Base-by-base conservation (phyloP, 2,113 vertebrate genomes). In the Myotis yumanensis region DNA sequence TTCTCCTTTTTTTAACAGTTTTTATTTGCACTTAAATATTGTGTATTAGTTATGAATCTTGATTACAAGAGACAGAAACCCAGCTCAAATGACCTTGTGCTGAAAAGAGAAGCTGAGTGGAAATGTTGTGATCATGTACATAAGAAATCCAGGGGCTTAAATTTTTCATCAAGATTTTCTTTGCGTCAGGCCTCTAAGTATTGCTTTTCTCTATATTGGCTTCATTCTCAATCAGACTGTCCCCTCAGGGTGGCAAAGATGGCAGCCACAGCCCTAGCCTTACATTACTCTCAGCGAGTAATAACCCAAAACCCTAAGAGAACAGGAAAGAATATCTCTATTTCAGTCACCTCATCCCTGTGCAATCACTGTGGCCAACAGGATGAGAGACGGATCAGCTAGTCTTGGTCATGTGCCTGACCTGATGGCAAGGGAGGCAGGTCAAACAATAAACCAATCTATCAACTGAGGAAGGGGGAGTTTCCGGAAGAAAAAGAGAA, bases 31-130 rank as follows among this genome's bases (percentile, higher is more conserved):
- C 12, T 71, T 68, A 66, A 48, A 66, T 46, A 69, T 28, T 32
- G 2, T 16, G 2, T 59, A n/a, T 87, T 89, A 59, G 15, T 81
- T 73, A 64, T 69, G 35, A 87, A 66, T 77, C 57, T 90, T 91
- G n/a, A 86, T 91, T 68, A 52, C 11, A 89, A 76, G 32, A 80
- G 17, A 77, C 46, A 91, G 80, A 95, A 96, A 73, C 43, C 30
- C n/a, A 93, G 5, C 14, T 95, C 77, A 91, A 66, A 81, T 20
- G 32, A 82, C 11, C 46, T 93, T 59, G 54, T 76, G 76, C 66
- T 52, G 12, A 35, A 90, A 94, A 84, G 32, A 35, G 59, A 89
- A 89, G 40, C 11, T 18, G 52, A 54, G 3, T 86, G 43, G 76
- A 62, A 84, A 95, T 52, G 75, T 85, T 87, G 46, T 87, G 59